Evolutionary conservation across 2,113 vertebrate species (phyloP).

Genomic region (Albula glossodonta): DNA sequence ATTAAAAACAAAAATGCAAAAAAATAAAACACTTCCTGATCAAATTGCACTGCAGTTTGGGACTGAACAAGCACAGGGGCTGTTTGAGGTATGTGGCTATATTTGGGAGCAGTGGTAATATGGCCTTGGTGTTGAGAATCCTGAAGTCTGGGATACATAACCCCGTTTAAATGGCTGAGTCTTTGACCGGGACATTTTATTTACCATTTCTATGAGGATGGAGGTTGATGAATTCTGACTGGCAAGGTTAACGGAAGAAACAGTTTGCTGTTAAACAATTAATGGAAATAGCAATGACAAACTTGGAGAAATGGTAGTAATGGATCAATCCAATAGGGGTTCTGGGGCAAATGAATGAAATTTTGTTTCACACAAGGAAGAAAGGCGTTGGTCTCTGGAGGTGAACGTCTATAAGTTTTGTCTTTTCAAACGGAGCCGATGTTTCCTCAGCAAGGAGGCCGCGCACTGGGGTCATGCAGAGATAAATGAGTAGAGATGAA

Average conservation of each 20-base stretch:
- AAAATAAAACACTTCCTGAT: constrained; percentile 19
- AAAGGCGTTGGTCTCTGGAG: background rate
- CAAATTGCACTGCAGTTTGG: background rate
- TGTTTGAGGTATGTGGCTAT: background rate
- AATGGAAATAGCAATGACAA: background rate
- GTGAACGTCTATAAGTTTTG: background rate
- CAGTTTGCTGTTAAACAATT: background rate
- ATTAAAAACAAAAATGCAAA: background rate
- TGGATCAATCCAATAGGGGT: background rate
- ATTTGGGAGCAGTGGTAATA: background rate
- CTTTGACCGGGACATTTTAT: constrained; percentile 9
- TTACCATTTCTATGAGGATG: background rate
- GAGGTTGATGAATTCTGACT: constrained; percentile 11
- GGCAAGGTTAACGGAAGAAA: background rate
- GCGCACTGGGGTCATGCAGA: background rate
- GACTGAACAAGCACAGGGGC: background rate
- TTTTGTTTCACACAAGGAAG: background rate
- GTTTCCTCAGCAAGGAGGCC: background rate
- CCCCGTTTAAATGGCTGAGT: background rate
- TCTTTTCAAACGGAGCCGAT: background rate
- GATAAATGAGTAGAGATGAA: background rate
- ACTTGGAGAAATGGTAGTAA: background rate
- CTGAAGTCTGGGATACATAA: background rate
- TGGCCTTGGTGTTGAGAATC: background rate
- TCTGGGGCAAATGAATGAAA: background rate